These are phyloP conservation scores for Chrysemys picta DNA, from an alignment of 2,113 vertebrate species.

Conservation along the genomic window DNA sequence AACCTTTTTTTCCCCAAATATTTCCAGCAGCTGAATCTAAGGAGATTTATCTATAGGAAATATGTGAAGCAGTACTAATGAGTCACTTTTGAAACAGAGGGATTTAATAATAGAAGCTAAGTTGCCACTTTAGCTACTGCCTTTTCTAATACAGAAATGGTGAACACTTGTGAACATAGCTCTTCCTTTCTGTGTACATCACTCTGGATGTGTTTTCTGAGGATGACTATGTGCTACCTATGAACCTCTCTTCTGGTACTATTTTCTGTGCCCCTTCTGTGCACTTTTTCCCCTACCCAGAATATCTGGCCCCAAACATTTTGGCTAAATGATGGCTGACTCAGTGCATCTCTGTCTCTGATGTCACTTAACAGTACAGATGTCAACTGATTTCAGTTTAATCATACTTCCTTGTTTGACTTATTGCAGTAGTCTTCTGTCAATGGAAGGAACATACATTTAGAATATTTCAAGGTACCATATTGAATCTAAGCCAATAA, in stretches of 20 bases:
- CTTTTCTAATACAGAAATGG: background rate
- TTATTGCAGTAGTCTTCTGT: background rate
- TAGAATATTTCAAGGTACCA: background rate
- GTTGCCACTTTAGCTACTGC: background rate
- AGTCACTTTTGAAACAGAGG: background rate
- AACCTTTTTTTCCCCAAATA: background rate
- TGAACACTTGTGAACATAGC: background rate
- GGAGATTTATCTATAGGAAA: background rate
- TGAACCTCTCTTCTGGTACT: background rate
- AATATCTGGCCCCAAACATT: background rate
- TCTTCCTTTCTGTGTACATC: background rate
- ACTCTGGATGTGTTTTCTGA: background rate
- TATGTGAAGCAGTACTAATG: background rate
- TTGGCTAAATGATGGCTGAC: background rate
- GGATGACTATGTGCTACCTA: background rate
- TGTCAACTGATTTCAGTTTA: background rate
- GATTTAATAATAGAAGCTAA: background rate
- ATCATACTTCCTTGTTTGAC: background rate
- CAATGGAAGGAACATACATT: background rate
- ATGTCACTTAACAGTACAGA: background rate
- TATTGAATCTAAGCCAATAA: background rate
- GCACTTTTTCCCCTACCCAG: background rate
- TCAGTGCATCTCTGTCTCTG: background rate
- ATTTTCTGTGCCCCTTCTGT: background rate
- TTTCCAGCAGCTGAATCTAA: background rate